These are phyloP conservation scores for Mormyrus iriodes DNA, from an alignment of 2,113 vertebrate genomes.

Conservation along the genomic window DNA sequence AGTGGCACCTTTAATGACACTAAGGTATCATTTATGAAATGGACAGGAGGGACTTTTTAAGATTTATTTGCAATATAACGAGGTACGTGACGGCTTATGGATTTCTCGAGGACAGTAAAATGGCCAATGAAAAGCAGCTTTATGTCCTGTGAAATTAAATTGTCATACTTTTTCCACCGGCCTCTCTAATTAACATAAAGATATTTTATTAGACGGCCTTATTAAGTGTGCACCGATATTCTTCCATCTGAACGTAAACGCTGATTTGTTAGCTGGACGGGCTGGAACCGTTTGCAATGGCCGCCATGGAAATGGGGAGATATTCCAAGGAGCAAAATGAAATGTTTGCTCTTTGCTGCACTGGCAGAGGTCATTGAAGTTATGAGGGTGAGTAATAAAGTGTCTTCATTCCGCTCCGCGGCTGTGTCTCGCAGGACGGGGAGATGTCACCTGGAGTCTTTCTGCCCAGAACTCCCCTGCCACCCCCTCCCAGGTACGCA, in stretches of 20 bases:
- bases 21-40: constrained; percentile 28
- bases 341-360: constrained; percentile 35
- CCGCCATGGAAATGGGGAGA: constrained; percentile 21
- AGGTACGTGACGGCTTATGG: constrained; percentile 39
- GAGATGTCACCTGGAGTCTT: background rate
- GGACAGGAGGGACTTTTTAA: constrained; percentile 35
- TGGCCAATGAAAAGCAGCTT: constrained; percentile 51
- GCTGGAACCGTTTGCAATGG: constrained; percentile 34
- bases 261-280: constrained; percentile 30
- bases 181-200: constrained; percentile 23
- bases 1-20: constrained; percentile 18
- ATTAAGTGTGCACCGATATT: constrained; percentile 31
- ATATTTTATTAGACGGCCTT: constrained; percentile 38
- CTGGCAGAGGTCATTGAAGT: constrained; percentile 9
- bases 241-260: background rate
- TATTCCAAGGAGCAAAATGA: background rate
- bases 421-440: background rate
- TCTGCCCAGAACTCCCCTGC: background rate
- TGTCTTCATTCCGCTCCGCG: background rate
- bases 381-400: constrained; percentile 10
- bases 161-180: constrained; percentile 25
- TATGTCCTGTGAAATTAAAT: constrained; percentile 65
- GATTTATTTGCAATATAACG: constrained; percentile 47
- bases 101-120: constrained; percentile 32
- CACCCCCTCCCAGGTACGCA: background rate